phyloP scores from a whole-genome alignment of 2,113 vertebrate genomes.

The Phaethornis superciliosus region DNA sequence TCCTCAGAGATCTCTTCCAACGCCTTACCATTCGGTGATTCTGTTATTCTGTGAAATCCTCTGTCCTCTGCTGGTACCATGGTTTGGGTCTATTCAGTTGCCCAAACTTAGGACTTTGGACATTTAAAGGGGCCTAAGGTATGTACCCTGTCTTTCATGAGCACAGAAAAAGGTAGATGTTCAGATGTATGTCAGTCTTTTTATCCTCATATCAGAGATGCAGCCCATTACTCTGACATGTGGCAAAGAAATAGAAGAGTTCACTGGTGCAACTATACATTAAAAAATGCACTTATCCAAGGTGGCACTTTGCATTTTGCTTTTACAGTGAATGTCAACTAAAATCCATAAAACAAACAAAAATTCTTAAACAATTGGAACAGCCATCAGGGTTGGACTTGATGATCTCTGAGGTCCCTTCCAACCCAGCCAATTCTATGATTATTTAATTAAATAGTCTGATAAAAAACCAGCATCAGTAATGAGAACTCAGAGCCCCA shows the following conservation, averaged over 20 bases:
- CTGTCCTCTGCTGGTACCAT: accelerated
- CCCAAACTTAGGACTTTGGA: not conserved
- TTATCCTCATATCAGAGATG: not conserved
- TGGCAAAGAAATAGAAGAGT: not conserved
- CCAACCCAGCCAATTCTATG: no score
- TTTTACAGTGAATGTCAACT: not conserved
- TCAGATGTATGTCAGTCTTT: not conserved
- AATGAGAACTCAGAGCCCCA: not conserved
- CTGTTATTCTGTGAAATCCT: no score
- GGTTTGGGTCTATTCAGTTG: not conserved
- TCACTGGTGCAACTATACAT: not conserved
- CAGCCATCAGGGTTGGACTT: no score
- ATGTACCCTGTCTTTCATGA: not conserved
- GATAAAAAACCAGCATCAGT: not conserved
- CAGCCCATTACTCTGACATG: not conserved
- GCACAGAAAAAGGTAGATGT: not conserved
- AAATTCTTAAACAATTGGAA: not conserved
- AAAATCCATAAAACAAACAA: not conserved
- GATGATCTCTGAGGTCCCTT: no score
- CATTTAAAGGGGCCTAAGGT: not conserved
- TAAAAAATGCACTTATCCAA: not conserved
- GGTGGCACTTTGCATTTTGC: not conserved
- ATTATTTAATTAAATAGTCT: no score
- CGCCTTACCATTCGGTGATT: no score
- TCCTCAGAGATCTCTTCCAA: no score